A percentile compares a stretch with the other conserved stretches of the same genome.
These are phyloP conservation scores for Galerucella calmariensis DNA, from an alignment of 2,888 invertebrate species.

Conservation along the genomic window DNA sequence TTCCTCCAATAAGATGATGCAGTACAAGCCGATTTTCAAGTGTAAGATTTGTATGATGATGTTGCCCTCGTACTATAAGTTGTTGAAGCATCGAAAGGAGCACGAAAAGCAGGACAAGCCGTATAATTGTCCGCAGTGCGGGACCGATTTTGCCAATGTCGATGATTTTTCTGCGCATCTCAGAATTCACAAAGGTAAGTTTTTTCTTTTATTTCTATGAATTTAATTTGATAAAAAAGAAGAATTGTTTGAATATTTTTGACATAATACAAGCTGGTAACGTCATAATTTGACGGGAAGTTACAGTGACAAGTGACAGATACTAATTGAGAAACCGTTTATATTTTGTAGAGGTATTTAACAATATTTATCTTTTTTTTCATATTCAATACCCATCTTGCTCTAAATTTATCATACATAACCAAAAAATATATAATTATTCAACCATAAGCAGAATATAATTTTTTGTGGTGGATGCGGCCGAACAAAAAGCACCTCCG, in stretches of 20 bases:
- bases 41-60: conserved; percentile 60
- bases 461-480: neutral
- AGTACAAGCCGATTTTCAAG: conserved; percentile 47
- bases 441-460: too few species aligned
- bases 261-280: neutral
- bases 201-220: neutral
- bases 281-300: too few species aligned
- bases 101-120: conserved; percentile 55
- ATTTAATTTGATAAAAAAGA: too few species aligned
- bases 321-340: too few species aligned
- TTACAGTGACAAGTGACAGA: too few species aligned
- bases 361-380: too few species aligned
- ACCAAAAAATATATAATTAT: too few species aligned
- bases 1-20: conserved; percentile 46
- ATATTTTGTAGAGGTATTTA: too few species aligned
- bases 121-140: conserved; percentile 56
- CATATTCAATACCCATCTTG: too few species aligned
- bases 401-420: too few species aligned
- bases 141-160: conserved; percentile 50
- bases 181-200: conserved; percentile 57
- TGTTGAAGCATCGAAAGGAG: conserved; percentile 54
- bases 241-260: too few species aligned
- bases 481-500: neutral
- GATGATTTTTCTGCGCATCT: conserved; percentile 59
- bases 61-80: conserved; percentile 53